phyloP scores from a whole-genome alignment of 1,140 invertebrate genomes.

The Aplysia californica region DNA sequence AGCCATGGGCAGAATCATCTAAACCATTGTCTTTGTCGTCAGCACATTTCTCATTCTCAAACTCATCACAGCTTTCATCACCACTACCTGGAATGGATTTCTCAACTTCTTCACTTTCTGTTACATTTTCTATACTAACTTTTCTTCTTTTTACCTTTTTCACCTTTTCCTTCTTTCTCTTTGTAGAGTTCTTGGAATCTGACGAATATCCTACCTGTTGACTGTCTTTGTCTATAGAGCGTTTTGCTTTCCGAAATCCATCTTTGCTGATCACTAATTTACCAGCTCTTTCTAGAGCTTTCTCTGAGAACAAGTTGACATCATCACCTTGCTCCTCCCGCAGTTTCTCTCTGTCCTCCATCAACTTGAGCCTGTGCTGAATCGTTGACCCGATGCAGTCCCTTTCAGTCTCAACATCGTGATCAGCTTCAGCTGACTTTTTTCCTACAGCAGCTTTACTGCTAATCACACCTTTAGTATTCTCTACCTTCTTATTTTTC shows the following conservation, averaged over 20 bases:
- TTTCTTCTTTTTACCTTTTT: neutral
- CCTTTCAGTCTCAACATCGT: neutral
- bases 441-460: neutral
- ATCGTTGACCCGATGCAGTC: neutral
- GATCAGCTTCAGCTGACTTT: neutral
- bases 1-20: neutral
- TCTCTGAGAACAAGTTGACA: neutral
- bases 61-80: neutral
- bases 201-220: neutral
- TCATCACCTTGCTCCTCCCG: neutral
- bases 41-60: neutral
- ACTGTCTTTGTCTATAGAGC: constrained; percentile 15
- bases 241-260: constrained; percentile 19
- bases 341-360: constrained; percentile 7
- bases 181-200: neutral
- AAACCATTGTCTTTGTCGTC: neutral
- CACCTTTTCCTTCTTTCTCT: neutral
- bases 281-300: neutral
- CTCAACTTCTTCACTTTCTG: neutral
- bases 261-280: constrained; percentile 8
- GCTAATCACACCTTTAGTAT: neutral
- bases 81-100: neutral
- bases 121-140: neutral
- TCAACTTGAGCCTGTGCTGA: neutral
- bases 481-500: neutral